Evolutionary conservation across 2,113 vertebrate genomes (phyloP), one percentile per base, ranked within the genome.

Genomic region (Arothron firmamentum): DNA sequence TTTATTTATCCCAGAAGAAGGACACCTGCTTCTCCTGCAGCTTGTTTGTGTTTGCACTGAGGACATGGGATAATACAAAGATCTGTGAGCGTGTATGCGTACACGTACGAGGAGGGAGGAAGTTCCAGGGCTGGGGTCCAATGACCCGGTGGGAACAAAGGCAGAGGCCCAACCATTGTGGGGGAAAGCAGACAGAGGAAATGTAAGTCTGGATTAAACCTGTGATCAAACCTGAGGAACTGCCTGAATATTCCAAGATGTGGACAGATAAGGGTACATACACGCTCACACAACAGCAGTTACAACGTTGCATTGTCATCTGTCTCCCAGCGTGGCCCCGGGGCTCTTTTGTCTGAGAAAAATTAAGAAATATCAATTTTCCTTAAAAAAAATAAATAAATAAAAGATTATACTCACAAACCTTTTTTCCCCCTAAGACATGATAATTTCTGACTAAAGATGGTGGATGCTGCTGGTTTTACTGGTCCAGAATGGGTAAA

Each of bases 31-130:
- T 79, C 65, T 82, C 56, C 65, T 69, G 72, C 62, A 79, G 66
- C 73, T 74, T 89, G 83, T 89, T 88, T 90, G 77, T 89, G 79
- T 90, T 90, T 87, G 86, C 77, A 84, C 69, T 87, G 71, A 80
- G 58, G 81, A 82, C 78, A 75, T 65, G 49, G 73, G 65, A 85
- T 81, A 73, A 70, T 67, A 47, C 70, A 43, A 50, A 10, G 13
- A 57, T 59, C 54, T 49, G 42, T 47, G 42, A 25, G 68, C 52
- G 28, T 41, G 50, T 59, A 52, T 20, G 71, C 28, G 14, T 23
- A 38, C 28, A 48, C 18, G 45, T n/a, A n/a, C n/a, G 38, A 34
- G 42, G 51, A 67, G 38, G 57, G 61, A 72, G 71, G 49, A 52
- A 23, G 59, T 45, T 42, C 18, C 31, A 8, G 17, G 1, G 7